Evolutionary conservation across 2,113 vertebrate genomes (phyloP).

Genomic region (Acanthisitta chloris): DNA sequence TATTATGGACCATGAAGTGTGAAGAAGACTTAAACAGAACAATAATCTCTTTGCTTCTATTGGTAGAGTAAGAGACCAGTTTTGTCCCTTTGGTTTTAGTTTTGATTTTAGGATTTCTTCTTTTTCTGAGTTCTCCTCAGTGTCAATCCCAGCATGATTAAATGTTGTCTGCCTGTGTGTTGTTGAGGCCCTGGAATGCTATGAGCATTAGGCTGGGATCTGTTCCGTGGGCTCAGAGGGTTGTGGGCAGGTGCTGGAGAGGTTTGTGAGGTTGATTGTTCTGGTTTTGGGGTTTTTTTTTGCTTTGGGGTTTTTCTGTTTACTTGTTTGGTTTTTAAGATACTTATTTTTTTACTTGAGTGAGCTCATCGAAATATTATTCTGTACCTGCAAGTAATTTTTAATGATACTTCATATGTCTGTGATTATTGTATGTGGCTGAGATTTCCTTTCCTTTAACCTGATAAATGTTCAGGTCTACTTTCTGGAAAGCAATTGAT

Average conservation of each 20-base stretch:
- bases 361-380: background rate
- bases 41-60: background rate
- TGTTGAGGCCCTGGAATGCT: background rate
- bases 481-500: background rate
- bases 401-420: background rate
- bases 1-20: background rate
- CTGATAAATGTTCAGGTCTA: background rate
- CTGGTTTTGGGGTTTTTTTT: background rate
- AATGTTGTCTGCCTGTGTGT: background rate
- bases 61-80: background rate
- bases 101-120: background rate
- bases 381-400: background rate
- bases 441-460: background rate
- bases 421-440: background rate
- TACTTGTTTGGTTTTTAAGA: background rate
- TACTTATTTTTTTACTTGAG: background rate
- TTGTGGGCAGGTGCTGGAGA: fast-evolving
- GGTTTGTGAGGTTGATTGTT: background rate
- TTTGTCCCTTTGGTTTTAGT: background rate
- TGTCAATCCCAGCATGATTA: background rate
- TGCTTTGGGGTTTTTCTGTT: background rate
- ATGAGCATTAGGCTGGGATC: background rate
- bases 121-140: background rate
- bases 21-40: background rate
- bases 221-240: background rate